Percentiles rank a stretch among this genome's conserved stretches.
These are phyloP conservation scores for Drosophila planitibia DNA, from an alignment of 2,888 invertebrate species.

Conservation along the genomic window DNA sequence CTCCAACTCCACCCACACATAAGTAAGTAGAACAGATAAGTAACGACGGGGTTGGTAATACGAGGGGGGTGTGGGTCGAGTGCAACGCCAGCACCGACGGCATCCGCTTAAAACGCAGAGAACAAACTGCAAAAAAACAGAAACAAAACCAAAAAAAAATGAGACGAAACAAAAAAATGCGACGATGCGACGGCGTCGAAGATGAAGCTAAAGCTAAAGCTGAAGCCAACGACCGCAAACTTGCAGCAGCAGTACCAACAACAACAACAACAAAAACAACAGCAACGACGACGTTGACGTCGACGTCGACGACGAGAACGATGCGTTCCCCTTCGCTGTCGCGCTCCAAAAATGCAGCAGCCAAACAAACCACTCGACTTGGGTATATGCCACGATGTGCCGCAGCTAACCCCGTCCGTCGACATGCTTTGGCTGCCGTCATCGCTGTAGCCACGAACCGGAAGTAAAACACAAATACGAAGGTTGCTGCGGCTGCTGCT, in stretches of 20 bases:
- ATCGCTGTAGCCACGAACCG: slow-evolving; percentile 56
- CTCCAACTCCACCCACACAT: slow-evolving; percentile 41
- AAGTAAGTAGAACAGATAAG: slow-evolving; percentile 31
- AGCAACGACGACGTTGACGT: not conserved
- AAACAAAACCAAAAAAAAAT: slow-evolving; percentile 24
- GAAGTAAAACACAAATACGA: slow-evolving; percentile 72
- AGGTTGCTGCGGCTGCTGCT: slow-evolving; percentile 62
- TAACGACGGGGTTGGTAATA: not conserved
- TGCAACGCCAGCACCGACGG: slow-evolving; percentile 35
- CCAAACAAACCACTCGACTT: slow-evolving; percentile 76
- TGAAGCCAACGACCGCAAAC: slow-evolving; percentile 76
- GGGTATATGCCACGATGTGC: slow-evolving; percentile 39
- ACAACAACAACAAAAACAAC: not conserved
- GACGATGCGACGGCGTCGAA: slow-evolving; percentile 39
- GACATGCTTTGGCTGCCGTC: slow-evolving; percentile 28
- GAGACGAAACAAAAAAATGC: slow-evolving; percentile 50
- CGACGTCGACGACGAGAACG: slow-evolving; percentile 19
- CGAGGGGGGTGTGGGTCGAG: not conserved
- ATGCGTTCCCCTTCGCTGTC: not conserved
- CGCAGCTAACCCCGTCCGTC: slow-evolving; percentile 12
- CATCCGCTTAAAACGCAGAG: slow-evolving; percentile 66
- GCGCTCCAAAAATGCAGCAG: slow-evolving; percentile 70
- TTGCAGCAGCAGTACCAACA: slow-evolving; percentile 46
- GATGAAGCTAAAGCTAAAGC: slow-evolving; percentile 31
- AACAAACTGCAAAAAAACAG: slow-evolving; percentile 60